phyloP scores from a whole-genome alignment of 2,797 vertebrate genomes.

The Tenualosa thibaudeaui region DNA sequence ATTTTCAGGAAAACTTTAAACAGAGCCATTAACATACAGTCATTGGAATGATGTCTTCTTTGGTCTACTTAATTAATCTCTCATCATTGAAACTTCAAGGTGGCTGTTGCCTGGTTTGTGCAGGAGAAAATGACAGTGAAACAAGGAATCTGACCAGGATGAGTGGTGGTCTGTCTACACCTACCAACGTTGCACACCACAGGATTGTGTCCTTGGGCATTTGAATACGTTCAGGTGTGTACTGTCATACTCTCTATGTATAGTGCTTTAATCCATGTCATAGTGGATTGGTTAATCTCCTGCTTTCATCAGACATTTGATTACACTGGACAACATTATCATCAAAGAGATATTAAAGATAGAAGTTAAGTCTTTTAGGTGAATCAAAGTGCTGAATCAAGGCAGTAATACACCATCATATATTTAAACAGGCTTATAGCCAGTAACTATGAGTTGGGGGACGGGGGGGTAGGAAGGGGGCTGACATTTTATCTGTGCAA shows the following conservation, averaged over 20 bases:
- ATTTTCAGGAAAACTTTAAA: background rate
- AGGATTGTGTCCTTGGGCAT: background rate
- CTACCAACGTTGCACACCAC: background rate
- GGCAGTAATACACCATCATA: background rate
- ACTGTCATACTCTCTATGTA: background rate
- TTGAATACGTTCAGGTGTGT: background rate
- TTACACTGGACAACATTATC: background rate
- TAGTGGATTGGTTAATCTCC: background rate
- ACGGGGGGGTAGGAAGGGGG: background rate
- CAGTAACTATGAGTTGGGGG: background rate
- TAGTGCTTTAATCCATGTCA: background rate
- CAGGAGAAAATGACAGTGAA: background rate
- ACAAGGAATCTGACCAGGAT: background rate
- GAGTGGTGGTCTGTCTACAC: background rate
- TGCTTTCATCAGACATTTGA: background rate
- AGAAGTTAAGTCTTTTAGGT: background rate
- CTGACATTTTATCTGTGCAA: background rate
- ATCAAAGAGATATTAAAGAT: background rate
- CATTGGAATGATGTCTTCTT: background rate
- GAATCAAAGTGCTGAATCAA: background rate
- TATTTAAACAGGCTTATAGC: background rate
- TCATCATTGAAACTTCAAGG: background rate
- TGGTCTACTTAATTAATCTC: background rate
- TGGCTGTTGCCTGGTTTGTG: background rate
- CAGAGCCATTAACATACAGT: background rate